Evolutionary conservation across 2,113 vertebrate genomes (phyloP), one percentile per base, ranked within the genome.

Genomic region (Pardalotus punctatus): DNA sequence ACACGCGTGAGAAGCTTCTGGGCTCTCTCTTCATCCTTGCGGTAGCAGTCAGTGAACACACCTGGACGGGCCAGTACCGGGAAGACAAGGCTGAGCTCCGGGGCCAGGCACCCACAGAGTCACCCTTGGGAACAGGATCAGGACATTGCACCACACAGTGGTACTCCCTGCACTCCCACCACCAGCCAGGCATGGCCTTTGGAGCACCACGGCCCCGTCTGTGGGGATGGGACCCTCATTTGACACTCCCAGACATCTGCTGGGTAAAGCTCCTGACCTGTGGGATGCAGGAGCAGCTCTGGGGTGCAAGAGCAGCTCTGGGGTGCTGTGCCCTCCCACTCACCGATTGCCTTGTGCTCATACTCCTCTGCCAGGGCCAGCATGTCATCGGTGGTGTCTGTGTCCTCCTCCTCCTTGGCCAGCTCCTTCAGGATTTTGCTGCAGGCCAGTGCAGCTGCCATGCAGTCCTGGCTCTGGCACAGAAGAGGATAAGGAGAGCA

Each of bases 381-480:
- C 99, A 99, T 99, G 15, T 98, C 97, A 14, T 98, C 98, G 0
- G 95, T 96, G 65, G 98, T 98, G 54, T 99, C 99, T 0, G 98
- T 98, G 81, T 99, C 98, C 3, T 96, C 98, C 84, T 97, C 98
- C 86, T 99, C 99, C 89, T 92, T 91, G 31, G 99, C 98, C 51
- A 99, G 96, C 62, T 98, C 99, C 97, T 99, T 99, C 94, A 99
- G 97, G 95, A 99, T 99, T 97, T 98, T 99, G 97, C 98, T 99
- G 97, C 99, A 99, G 58, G 98, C 99, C 94, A 99, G 96, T 1
- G 99, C 99, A 0, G 99, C 98, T 0, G 87, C 98, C 10, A 97
- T 98, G 90, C 98, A 99, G 96, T 99, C 99, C 97, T 97, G 97
- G 70, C 98, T 97, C 98, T 98, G 94, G 48, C 64, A n/a, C 21